Evolutionary conservation across 1,140 invertebrate species (phyloP), one percentile per base, ranked within the genome.

Genomic region (Drosophila quadrilineata): DNA sequence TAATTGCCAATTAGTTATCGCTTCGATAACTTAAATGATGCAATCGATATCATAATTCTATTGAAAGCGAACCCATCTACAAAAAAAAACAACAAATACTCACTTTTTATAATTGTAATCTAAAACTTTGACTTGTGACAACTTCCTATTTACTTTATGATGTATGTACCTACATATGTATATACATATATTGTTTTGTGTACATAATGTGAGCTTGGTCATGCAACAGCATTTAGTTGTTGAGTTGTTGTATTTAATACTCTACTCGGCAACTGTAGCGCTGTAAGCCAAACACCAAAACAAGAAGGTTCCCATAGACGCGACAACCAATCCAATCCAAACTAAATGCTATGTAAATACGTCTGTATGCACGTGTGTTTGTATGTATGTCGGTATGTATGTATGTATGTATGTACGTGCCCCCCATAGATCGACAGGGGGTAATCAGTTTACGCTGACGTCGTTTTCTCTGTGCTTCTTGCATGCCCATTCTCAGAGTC

Each of bases 361-460:
- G 45, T 57, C n/a, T 52, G 48, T 50, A 8, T 50, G 26, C 6
- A 3, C 14, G 6, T 16, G 14, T 19, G 35, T 17, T 12, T 38
- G 35, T n/a, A n/a, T n/a, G n/a, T n/a, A n/a, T n/a, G n/a, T n/a
- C n/a, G 38, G 48, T 50, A 8, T 50, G 26, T 3, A 3, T 33
- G 10, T 22, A 10, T 50, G 48, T 38, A 8, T 3, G 9, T 16
- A 35, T 63, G 77, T 84, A 84, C 73, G 73, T 84, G 73, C 58
- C 62, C 71, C 46, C 68, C 63, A 62, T 76, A 74, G 73, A 74
- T 77, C 53, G 57, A 63, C 43, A 36, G 66, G 60, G 52, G 70
- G 79, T 79, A 84, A 84, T 84, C 77, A 84, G 77, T 84, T 85
- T 84, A 84, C 77, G 77, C 77, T 84, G 77, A 84, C 77, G 77